phyloP scores from a whole-genome alignment of 2,888 invertebrate genomes.

The Drosophila infuscata region DNA sequence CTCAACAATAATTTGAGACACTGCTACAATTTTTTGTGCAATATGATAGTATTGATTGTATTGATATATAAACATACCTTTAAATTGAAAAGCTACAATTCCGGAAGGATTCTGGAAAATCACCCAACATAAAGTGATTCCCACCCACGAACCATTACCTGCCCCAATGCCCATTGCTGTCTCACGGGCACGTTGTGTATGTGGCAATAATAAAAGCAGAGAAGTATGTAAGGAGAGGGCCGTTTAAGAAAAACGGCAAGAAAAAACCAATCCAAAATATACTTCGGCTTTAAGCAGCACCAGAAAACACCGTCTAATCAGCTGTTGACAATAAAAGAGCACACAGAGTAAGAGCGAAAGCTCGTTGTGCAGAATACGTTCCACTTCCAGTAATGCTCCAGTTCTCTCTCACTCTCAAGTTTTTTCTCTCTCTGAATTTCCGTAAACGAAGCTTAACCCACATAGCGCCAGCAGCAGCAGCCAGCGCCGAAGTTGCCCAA shows the following conservation, averaged over 20 bases:
- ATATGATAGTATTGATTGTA: background rate
- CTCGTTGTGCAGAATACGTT: conserved; percentile 42
- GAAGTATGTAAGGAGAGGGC: conserved; percentile 10
- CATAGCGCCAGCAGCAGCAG: conserved; percentile 40
- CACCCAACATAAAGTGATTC: background rate
- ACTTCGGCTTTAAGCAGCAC: background rate
- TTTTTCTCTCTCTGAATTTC: background rate
- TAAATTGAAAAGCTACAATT: background rate
- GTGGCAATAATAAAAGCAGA: conserved; percentile 35
- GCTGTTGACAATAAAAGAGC: conserved; percentile 53
- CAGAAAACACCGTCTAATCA: conserved; percentile 36
- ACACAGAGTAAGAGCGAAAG: conserved; percentile 32
- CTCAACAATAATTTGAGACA: background rate
- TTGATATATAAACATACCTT: background rate
- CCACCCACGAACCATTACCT: conserved; percentile 66
- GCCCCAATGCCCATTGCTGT: conserved; percentile 61
- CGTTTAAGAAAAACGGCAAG: conserved; percentile 25
- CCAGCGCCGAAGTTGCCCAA: conserved; percentile 27
- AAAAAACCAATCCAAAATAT: background rate
- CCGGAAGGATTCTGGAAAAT: conserved; percentile 1
- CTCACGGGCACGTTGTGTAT: conserved; percentile 35
- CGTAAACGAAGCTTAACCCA: conserved; percentile 57
- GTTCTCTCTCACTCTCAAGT: background rate
- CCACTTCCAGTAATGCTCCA: conserved; percentile 61
- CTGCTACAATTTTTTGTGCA: background rate